A percentile compares a stretch with the other conserved stretches of the same genome.
Conservation (phyloP, 2,113 vertebrate genomes). For the Macrotis lagotis region DNA sequence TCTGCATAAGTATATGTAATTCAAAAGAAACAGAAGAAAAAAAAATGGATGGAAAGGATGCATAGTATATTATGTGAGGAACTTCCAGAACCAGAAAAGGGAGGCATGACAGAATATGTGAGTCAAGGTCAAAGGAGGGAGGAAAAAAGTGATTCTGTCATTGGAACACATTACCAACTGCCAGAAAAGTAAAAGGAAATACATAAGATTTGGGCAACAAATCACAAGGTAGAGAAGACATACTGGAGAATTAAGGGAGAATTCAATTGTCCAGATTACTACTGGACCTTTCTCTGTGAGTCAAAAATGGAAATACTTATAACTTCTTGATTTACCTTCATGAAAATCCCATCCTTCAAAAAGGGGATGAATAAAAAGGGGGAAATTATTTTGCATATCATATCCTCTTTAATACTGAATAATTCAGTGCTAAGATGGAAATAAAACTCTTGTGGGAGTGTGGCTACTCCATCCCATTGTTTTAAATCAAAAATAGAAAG, state of each 20-base stretch:
- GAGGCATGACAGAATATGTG: neutral
- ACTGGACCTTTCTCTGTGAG: neutral
- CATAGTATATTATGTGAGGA: neutral
- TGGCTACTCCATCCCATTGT: too few species aligned
- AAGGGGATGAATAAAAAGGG: too few species aligned
- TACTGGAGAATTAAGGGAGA: neutral
- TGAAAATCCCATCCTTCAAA: neutral
- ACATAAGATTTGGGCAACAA: too few species aligned
- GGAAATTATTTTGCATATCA: too few species aligned
- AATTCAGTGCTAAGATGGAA: too few species aligned
- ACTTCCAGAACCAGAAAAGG: neutral
- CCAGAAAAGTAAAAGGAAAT: neutral
- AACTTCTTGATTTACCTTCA: neutral
- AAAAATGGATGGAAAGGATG: neutral
- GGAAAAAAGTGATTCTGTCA: neutral
- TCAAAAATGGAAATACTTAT: neutral
- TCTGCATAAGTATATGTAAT: neutral
- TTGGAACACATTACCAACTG: neutral
- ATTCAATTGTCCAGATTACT: neutral
- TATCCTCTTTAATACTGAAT: too few species aligned
- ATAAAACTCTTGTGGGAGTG: too few species aligned
- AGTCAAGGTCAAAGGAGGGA: neutral
- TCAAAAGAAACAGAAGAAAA: neutral
- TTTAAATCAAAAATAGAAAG: too few species aligned
- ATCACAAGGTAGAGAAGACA: neutral